Evolutionary conservation across 2,113 vertebrate genomes (phyloP).

Genomic region (Mastomys coucha): DNA sequence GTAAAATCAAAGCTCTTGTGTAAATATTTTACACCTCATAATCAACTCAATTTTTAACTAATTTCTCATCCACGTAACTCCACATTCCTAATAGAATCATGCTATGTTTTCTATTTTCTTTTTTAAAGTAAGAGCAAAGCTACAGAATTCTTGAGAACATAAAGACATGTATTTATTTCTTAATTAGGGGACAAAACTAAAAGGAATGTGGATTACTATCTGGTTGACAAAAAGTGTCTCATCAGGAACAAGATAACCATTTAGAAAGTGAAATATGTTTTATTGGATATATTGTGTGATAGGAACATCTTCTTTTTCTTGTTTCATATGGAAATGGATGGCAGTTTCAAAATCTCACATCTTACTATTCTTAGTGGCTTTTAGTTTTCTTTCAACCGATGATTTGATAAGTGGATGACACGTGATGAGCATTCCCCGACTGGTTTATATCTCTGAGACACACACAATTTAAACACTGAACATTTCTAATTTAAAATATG

Average conservation of each 20-base stretch:
- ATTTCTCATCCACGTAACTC: constrained; percentile 48
- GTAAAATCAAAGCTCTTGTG: constrained; percentile 59
- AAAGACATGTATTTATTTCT: background rate
- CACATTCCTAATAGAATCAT: background rate
- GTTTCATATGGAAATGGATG: background rate
- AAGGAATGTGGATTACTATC: constrained; percentile 14
- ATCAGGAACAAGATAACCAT: background rate
- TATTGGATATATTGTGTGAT: background rate
- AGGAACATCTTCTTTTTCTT: background rate
- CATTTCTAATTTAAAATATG: background rate
- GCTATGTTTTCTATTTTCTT: background rate
- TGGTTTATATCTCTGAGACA: constrained; percentile 9
- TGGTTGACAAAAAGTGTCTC: constrained; percentile 22
- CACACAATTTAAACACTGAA: background rate
- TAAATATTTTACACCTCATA: constrained; percentile 71
- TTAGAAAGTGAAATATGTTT: constrained; percentile 29
- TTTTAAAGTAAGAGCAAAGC: background rate
- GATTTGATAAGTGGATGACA: background rate
- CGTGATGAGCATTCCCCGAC: background rate
- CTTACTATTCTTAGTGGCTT: background rate
- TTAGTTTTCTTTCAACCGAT: background rate
- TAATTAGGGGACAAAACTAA: constrained; percentile 17
- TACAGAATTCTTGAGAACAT: background rate
- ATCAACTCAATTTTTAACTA: constrained; percentile 62
- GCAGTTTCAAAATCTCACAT: background rate